Conservation (phyloP, 2,113 vertebrate species). For the Odocoileus hemionus region DNA sequence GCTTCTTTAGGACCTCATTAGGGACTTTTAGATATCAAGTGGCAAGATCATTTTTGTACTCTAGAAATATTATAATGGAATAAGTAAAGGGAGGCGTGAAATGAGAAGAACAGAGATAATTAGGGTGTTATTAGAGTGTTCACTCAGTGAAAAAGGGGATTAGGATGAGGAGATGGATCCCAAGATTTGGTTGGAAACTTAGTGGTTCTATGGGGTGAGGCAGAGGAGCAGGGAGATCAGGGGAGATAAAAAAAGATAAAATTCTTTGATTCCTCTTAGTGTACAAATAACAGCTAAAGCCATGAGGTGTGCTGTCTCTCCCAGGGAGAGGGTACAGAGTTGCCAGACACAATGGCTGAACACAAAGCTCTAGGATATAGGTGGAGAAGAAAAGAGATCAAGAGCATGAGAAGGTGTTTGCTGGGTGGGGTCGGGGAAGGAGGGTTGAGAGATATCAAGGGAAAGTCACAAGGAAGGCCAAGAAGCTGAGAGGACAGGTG, state of each 20-base stretch:
- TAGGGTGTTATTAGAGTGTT: neutral
- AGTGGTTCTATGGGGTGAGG: neutral
- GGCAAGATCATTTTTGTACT: neutral
- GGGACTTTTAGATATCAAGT: neutral
- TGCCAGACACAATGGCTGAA: neutral
- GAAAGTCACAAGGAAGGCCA: neutral
- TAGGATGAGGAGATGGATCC: neutral
- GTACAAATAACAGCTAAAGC: neutral
- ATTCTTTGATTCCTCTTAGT: neutral
- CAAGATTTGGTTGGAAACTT: neutral
- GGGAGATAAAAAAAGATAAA: neutral
- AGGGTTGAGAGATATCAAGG: neutral
- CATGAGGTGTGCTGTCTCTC: neutral
- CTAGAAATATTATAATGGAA: neutral
- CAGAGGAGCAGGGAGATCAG: neutral
- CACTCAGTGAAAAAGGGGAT: neutral
- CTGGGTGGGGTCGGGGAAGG: fast-evolving
- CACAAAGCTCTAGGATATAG: neutral
- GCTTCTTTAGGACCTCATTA: too few species aligned
- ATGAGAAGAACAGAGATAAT: neutral
- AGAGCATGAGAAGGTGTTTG: neutral
- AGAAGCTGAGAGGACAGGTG: neutral
- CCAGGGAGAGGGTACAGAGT: neutral
- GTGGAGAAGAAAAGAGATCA: neutral
- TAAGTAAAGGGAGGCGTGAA: neutral